Conservation (phyloP, 2,888 invertebrate species). For the Sinotaia quadrata region DNA sequence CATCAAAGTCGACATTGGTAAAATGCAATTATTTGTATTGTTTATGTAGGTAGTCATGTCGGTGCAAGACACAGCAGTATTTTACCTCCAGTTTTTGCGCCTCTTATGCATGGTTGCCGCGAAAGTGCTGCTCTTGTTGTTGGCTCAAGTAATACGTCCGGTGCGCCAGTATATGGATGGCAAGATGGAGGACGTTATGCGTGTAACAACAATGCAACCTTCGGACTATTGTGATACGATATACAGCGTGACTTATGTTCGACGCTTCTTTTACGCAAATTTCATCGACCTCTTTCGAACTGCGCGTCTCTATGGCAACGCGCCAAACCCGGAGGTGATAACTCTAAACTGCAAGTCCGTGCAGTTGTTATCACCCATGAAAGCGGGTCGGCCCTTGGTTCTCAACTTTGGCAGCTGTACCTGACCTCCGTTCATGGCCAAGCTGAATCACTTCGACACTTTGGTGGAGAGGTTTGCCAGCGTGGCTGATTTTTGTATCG, state of each 20-base stretch:
- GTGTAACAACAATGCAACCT: background rate
- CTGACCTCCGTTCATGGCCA: slow-evolving; percentile 65
- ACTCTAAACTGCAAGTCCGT: slow-evolving; percentile 19
- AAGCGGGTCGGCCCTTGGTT: slow-evolving; percentile 55
- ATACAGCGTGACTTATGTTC: slow-evolving; percentile 18
- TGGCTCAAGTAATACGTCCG: background rate
- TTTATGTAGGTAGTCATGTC: too few relatives aligned
- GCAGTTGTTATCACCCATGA: slow-evolving; percentile 42
- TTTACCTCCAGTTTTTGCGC: too few relatives aligned
- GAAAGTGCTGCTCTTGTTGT: too few relatives aligned
- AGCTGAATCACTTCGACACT: slow-evolving; percentile 53
- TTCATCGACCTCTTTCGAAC: slow-evolving; percentile 31
- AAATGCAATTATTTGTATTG: too few relatives aligned
- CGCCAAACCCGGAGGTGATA: slow-evolving; percentile 44
- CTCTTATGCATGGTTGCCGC: too few relatives aligned
- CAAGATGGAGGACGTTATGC: background rate
- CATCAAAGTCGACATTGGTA: too few relatives aligned
- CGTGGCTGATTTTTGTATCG: slow-evolving; percentile 58
- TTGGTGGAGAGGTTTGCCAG: slow-evolving; percentile 50
- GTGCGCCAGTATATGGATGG: background rate
- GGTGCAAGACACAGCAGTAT: too few relatives aligned
- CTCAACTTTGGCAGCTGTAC: slow-evolving; percentile 67
- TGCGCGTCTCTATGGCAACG: slow-evolving; percentile 26
- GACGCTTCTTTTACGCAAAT: slow-evolving; percentile 15
- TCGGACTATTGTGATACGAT: background rate